phyloP scores from a whole-genome alignment of 2,797 vertebrate species.

The Columba guinea region DNA sequence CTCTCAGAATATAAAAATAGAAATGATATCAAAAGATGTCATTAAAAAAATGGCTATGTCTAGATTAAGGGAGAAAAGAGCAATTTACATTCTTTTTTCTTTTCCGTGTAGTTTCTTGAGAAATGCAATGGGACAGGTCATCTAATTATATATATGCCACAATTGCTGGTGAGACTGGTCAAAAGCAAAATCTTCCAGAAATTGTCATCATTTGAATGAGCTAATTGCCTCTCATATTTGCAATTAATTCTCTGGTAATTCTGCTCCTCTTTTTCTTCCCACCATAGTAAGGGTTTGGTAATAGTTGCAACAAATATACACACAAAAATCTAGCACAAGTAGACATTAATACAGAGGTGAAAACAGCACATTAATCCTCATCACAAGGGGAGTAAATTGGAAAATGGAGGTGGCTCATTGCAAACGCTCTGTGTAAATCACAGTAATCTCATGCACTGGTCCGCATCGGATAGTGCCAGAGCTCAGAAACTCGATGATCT shows the following conservation, averaged over 20 bases:
- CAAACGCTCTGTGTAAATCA: not conserved
- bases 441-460: not conserved
- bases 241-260: not conserved
- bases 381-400: not conserved
- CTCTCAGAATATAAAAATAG: not conserved
- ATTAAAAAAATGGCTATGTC: not conserved
- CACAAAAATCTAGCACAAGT: not conserved
- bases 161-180: not conserved
- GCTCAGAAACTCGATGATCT: not conserved
- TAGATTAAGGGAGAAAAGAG: conserved; percentile 7
- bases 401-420: not conserved
- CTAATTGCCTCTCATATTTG: not conserved
- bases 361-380: conserved; percentile 3
- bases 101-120: not conserved
- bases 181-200: not conserved
- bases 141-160: not conserved
- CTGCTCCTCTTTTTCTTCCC: not conserved
- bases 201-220: not conserved
- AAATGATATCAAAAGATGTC: conserved; percentile 23
- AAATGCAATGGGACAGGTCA: not conserved
- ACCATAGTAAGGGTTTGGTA: not conserved
- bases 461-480: not conserved
- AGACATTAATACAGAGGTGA: not conserved
- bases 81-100: not conserved
- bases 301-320: not conserved